A percentile compares a stretch with the other conserved stretches of the same genome.
Evolutionary conservation across 2,888 invertebrate genomes (phyloP).

Genomic region (Chloroclysta siterata): DNA sequence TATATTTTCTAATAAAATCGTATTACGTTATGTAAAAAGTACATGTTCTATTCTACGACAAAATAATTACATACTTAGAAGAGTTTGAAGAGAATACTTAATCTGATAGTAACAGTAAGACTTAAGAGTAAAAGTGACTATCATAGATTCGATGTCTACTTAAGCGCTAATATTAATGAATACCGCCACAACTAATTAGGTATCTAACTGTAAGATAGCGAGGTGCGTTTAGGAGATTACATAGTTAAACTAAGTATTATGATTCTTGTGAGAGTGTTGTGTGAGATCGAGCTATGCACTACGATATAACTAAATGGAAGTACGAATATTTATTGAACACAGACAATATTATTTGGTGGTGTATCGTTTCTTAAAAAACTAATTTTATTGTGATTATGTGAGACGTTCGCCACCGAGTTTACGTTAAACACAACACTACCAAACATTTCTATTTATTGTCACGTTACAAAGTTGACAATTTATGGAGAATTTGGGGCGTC

Average conservation of each 20-base stretch:
- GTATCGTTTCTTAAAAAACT: conserved; percentile 59
- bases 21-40: conserved; percentile 64
- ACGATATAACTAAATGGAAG: conserved; percentile 43
- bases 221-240: conserved; percentile 53
- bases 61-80: conserved; percentile 57
- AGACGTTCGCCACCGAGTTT: conserved; percentile 12
- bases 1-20: conserved; percentile 72
- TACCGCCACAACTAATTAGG: conserved; percentile 40
- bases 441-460: conserved; percentile 63
- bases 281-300: conserved; percentile 40
- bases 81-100: conserved; percentile 53
- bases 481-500: conserved; percentile 26
- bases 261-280: conserved; percentile 21
- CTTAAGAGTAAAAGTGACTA: conserved; percentile 41
- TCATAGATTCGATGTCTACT: conserved; percentile 59
- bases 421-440: conserved; percentile 29
- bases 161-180: conserved; percentile 58
- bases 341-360: conserved; percentile 75
- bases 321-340: conserved; percentile 65
- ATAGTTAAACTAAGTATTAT: conserved; percentile 32
- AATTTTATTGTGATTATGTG: conserved; percentile 23
- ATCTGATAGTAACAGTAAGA: conserved; percentile 52
- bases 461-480: conserved; percentile 51
- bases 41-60: conserved; percentile 85
- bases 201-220: conserved; percentile 49